A percentile compares a stretch with the other conserved stretches of the same genome.
phyloP scores from a whole-genome alignment of 2,113 vertebrate species.

The Mystacornis crossleyi region DNA sequence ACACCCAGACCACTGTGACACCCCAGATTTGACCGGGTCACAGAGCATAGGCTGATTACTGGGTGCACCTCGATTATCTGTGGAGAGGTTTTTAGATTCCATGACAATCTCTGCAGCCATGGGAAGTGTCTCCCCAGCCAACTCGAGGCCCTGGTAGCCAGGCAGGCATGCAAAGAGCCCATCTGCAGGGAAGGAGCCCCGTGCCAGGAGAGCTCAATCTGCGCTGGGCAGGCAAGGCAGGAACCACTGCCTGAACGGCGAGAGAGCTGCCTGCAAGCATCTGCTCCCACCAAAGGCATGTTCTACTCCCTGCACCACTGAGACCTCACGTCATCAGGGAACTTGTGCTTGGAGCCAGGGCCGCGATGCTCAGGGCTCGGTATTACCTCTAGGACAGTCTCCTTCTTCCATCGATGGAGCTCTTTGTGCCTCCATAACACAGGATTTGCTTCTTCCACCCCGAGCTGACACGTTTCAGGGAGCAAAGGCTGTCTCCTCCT shows the following conservation, averaged over 20 bases:
- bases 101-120: neutral
- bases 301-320: neutral
- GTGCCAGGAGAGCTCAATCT: neutral
- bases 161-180: neutral
- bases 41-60: too few species aligned
- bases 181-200: neutral
- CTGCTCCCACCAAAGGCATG: neutral
- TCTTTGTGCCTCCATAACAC: neutral
- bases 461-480: neutral
- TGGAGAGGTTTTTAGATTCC: neutral
- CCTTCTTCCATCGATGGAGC: neutral
- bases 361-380: accelerated
- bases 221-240: neutral
- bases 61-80: neutral
- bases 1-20: neutral
- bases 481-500: neutral
- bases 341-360: neutral
- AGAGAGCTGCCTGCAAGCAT: neutral
- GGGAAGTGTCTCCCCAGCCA: neutral
- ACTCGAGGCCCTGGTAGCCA: neutral
- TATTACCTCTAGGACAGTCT: neutral
- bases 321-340: neutral
- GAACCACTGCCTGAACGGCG: accelerated
- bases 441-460: conserved; percentile 7
- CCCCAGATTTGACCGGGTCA: neutral